These are phyloP conservation scores for Olivierus martensii DNA, from an alignment of 1,140 invertebrate species.

Conservation along the genomic window DNA sequence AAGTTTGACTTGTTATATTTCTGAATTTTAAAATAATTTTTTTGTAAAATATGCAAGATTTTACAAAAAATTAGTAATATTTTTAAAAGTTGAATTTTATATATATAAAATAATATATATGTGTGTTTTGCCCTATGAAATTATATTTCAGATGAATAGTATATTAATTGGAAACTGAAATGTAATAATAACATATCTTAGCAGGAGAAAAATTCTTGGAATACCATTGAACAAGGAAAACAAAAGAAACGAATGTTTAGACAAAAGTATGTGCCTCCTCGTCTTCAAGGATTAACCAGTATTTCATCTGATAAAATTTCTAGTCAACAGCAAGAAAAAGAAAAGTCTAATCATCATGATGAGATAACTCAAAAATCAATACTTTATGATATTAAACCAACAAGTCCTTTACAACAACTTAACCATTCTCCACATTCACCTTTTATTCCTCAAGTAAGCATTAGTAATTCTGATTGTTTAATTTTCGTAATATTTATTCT, in stretches of 20 bases:
- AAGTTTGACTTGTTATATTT: no score
- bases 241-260: neutral
- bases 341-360: no score
- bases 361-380: neutral
- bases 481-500: no score
- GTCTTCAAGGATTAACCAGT: neutral
- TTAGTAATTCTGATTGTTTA: neutral
- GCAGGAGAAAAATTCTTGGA: neutral
- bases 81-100: no score
- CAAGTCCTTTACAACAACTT: neutral
- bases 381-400: neutral
- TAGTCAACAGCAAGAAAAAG: neutral
- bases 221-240: neutral
- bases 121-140: no score
- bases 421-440: constrained; percentile 12
- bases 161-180: neutral
- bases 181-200: no score
- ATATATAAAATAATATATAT: no score
- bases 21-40: no score
- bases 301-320: neutral
- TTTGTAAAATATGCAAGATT: no score
- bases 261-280: neutral
- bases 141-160: no score
- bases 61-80: no score
- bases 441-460: constrained; percentile 1